Conservation (phyloP, 2,888 invertebrate species). For the Terebella lapidaria region DNA sequence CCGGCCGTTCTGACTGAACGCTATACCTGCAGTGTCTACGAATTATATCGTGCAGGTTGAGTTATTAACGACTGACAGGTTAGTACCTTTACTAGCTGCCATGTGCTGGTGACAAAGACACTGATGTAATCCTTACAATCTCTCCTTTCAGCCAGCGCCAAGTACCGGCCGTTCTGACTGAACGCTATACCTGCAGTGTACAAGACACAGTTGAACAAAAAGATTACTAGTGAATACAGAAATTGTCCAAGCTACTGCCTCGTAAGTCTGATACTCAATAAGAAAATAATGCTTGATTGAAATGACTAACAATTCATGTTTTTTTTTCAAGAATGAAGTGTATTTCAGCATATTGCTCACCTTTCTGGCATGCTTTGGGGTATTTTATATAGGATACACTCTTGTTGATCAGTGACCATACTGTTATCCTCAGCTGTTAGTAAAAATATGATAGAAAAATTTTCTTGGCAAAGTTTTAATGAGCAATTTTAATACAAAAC, state of each 20-base stretch:
- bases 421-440: conserved; percentile 51
- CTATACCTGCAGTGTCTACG: conserved; percentile 24
- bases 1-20: conserved; percentile 33
- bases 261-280: no score
- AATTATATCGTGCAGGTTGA: no score
- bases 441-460: not conserved
- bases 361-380: conserved; percentile 42
- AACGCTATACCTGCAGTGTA: conserved; percentile 25
- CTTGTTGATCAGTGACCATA: conserved; percentile 55
- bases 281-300: no score
- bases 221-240: no score
- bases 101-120: conserved; percentile 46
- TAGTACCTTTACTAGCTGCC: conserved; percentile 51
- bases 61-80: no score
- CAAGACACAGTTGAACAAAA: no score
- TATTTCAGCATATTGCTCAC: conserved; percentile 4
- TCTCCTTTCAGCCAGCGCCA: conserved; percentile 54
- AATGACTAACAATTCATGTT: no score
- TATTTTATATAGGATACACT: conserved; percentile 54
- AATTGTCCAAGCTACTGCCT: no score
- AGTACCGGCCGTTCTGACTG: conserved; percentile 44
- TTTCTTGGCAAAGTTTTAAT: no score
- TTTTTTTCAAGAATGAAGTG: no score
- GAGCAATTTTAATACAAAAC: no score
- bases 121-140: conserved; percentile 54